Conservation (phyloP, 2,113 vertebrate species). For the Nycticorax nycticorax region DNA sequence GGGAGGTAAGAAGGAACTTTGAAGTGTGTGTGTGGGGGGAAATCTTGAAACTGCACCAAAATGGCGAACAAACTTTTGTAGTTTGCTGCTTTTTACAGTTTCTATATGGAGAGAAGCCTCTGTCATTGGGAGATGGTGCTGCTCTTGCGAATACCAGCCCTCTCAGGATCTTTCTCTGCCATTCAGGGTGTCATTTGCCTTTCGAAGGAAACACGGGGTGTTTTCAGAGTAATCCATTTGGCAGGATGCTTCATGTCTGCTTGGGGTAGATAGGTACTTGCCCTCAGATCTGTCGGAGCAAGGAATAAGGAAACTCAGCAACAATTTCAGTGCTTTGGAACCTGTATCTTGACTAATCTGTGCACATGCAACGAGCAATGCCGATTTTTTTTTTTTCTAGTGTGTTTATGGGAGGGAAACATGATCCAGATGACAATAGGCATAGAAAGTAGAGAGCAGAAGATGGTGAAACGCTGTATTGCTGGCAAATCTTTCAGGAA, state of each 20-base stretch:
- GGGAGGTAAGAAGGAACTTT: constrained; percentile 18
- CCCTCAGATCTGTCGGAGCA: neutral
- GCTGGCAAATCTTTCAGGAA: neutral
- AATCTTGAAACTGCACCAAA: constrained; percentile 11
- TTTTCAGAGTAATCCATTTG: neutral
- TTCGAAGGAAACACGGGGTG: neutral
- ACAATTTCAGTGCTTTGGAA: neutral
- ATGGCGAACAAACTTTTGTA: neutral
- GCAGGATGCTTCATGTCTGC: neutral
- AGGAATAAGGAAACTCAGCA: neutral
- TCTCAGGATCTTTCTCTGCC: neutral
- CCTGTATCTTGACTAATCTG: neutral
- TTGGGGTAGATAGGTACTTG: neutral
- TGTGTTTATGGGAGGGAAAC: neutral
- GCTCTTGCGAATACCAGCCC: neutral
- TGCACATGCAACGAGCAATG: neutral
- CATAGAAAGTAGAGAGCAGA: neutral
- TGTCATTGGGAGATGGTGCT: neutral
- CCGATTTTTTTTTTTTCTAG: neutral
- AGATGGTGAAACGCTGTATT: neutral
- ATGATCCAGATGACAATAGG: neutral
- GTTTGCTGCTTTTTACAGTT: neutral
- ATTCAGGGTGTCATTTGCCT: neutral
- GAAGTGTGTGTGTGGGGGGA: neutral
- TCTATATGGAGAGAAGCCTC: neutral